A percentile compares a stretch with the other conserved stretches of the same genome.
phyloP scores from a whole-genome alignment of 2,888 invertebrate genomes.

The Eupithecia dodoneata region DNA sequence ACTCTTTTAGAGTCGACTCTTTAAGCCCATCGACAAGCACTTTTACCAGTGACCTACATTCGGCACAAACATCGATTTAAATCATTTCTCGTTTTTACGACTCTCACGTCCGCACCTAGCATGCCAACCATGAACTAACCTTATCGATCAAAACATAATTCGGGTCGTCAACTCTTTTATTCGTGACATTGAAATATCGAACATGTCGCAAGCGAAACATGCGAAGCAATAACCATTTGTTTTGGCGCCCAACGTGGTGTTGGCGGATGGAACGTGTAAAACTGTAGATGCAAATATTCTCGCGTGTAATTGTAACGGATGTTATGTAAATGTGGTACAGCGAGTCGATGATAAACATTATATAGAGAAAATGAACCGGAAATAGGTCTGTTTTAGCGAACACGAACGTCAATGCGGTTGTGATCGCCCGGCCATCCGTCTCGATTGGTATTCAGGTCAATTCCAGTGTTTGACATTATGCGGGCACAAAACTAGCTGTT shows the following conservation, averaged over 20 bases:
- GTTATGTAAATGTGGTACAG: slow-evolving; percentile 34
- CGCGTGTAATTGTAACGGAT: slow-evolving; percentile 39
- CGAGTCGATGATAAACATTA: slow-evolving; percentile 20
- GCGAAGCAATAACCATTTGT: slow-evolving; percentile 49
- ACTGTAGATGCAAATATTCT: slow-evolving; percentile 24
- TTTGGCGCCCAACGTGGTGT: slow-evolving; percentile 60
- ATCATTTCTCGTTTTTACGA: slow-evolving; percentile 29
- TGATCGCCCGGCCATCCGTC: slow-evolving; percentile 34
- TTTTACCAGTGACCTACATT: slow-evolving; percentile 26
- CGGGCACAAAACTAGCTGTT: slow-evolving; percentile 20
- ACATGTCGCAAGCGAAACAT: slow-evolving; percentile 34
- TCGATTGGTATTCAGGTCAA: slow-evolving; percentile 41
- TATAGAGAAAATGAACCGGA: slow-evolving; percentile 32
- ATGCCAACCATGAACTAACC: slow-evolving; percentile 30
- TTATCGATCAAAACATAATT: slow-evolving; percentile 40
- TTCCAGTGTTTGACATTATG: slow-evolving; percentile 34
- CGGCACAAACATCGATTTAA: slow-evolving; percentile 21
- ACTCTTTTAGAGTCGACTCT: slow-evolving; percentile 19
- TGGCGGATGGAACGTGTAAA: slow-evolving; percentile 52
- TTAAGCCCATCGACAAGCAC: slow-evolving; percentile 21
- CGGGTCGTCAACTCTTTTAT: slow-evolving; percentile 40
- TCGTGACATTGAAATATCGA: slow-evolving; percentile 43
- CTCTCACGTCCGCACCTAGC: slow-evolving; percentile 26
- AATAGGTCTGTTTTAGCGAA: slow-evolving; percentile 33
- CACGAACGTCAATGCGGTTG: slow-evolving; percentile 35